Evolutionary conservation across 2,113 vertebrate genomes (phyloP), one percentile per base, ranked within the genome.

Genomic region (Astatoreochromis straeleni): DNA sequence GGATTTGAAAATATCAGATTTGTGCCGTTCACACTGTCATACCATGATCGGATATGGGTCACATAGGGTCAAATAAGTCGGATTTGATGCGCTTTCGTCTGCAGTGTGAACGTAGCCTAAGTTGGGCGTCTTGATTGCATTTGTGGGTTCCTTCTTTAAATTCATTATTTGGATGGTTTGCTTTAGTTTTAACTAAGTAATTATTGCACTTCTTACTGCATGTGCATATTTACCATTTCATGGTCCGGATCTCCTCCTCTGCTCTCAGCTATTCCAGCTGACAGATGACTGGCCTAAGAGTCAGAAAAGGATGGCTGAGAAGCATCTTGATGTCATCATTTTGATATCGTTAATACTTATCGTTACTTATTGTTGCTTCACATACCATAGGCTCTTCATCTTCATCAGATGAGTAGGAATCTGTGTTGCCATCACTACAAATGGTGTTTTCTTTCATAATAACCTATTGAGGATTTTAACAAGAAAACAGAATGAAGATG

Each of bases 201-300:
- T n/a, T n/a, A n/a, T n/a, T n/a, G n/a, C n/a, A n/a, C n/a, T n/a
- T n/a, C n/a, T n/a, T n/a, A 47, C 68, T 2, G 40, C 40, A 47
- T 75, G 70, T 29, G 45, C 42, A 49, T 75, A 49, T 60, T 60
- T 75, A 47, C 70, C 70, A 75, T 75, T 75, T 75, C 70, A 29
- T 75, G 0, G 70, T 47, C 40, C 1, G 24, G 68, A 75, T 75
- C 16, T 11, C 42, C 24, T 75, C 42, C 0, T 47, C 24, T 75
- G 70, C 21, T 26, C 13, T 0, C 68, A 0, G 4, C 14, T 75
- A 75, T 75, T 47, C 70, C 42, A 75, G 42, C 42, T 29, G 42
- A 49, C 0, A 75, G 9, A 29, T 4, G 24, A 49, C 42, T 49
- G 42, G 70, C 6, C 70, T 75, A 19, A 0, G 5, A 75, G 42